These are phyloP conservation scores for Babyrousa celebensis DNA, from an alignment of 2,797 vertebrate genomes.

Conservation along the genomic window DNA sequence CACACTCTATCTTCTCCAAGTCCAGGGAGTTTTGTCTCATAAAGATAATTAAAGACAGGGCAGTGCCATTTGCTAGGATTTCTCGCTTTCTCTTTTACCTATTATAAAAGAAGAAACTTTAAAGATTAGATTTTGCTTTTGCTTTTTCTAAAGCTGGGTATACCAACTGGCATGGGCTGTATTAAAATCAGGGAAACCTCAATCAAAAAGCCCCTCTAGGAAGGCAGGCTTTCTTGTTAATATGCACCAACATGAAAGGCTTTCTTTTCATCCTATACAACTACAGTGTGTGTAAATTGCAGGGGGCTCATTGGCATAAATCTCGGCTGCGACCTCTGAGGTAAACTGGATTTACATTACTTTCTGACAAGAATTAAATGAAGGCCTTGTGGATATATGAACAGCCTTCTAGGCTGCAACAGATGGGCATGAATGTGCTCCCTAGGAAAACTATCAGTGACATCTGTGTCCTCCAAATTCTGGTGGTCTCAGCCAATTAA, in stretches of 20 bases:
- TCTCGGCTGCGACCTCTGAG: slow-evolving; percentile 94
- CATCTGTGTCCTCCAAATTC: slow-evolving; percentile 95
- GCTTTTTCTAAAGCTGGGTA: slow-evolving; percentile 87
- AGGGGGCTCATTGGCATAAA: slow-evolving; percentile 94
- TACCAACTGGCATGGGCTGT: slow-evolving; percentile 89
- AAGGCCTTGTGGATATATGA: slow-evolving; percentile 94
- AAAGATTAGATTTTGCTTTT: slow-evolving; percentile 86
- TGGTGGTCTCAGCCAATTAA: slow-evolving; percentile 95
- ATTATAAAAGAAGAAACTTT: slow-evolving; percentile 82
- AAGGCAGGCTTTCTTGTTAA: slow-evolving; percentile 94
- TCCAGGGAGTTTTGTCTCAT: background rate
- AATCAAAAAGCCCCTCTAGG: slow-evolving; percentile 91
- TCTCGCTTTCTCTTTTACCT: slow-evolving; percentile 78
- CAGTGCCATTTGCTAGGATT: slow-evolving; percentile 77
- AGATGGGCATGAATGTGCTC: slow-evolving; percentile 95
- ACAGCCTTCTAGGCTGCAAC: slow-evolving; percentile 94
- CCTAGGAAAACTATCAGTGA: slow-evolving; percentile 94
- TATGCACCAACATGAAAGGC: slow-evolving; percentile 94
- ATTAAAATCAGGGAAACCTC: slow-evolving; percentile 92
- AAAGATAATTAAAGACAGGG: slow-evolving; percentile 79
- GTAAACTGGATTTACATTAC: slow-evolving; percentile 95
- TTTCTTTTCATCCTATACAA: slow-evolving; percentile 94
- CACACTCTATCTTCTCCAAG: background rate
- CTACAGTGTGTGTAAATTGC: slow-evolving; percentile 93
- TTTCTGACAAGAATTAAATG: slow-evolving; percentile 96